Conservation (phyloP, 2,113 vertebrate species). For the Pipra filicauda region DNA sequence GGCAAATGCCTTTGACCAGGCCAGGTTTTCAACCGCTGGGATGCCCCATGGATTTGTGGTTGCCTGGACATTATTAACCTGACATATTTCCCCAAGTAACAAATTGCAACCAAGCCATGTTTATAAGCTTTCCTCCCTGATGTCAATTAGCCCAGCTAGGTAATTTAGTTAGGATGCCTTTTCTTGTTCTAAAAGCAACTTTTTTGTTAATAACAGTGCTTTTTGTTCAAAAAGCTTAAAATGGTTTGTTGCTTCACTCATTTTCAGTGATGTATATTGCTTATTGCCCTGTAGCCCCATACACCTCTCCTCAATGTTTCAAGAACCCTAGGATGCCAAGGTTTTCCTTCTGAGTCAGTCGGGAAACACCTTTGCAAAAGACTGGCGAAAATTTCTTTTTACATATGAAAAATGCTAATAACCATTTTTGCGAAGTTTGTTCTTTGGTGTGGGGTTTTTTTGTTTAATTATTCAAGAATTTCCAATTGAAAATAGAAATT, state of each 20-base stretch:
- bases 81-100: neutral
- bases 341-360: neutral
- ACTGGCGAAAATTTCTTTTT: neutral
- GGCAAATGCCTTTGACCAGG: neutral
- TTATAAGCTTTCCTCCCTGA: neutral
- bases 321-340: neutral
- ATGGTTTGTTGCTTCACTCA: neutral
- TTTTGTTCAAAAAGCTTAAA: neutral
- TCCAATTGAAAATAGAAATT: neutral
- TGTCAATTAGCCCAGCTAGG: neutral
- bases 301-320: neutral
- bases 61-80: fast-evolving
- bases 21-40: neutral
- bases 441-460: neutral
- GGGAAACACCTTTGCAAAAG: neutral
- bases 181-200: neutral
- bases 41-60: fast-evolving
- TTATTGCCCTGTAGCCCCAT: neutral
- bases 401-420: neutral
- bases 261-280: neutral
- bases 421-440: neutral
- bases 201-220: neutral
- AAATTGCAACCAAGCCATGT: neutral
- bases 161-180: neutral
- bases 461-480: neutral